phyloP scores from a whole-genome alignment of 2,113 vertebrate genomes.

The Podarcis cretensis region DNA sequence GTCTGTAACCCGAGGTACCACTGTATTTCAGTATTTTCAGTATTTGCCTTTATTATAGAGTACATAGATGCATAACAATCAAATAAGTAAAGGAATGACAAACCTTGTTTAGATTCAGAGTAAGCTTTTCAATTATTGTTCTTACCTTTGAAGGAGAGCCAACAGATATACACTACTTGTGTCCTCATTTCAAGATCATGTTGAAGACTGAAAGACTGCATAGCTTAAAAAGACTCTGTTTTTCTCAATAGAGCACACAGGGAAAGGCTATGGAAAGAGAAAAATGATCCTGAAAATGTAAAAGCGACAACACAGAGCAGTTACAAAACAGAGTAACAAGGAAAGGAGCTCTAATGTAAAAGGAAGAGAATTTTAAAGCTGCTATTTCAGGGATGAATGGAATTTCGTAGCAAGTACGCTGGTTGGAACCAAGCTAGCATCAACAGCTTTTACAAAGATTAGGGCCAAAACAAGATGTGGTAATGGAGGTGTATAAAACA shows the following conservation, averaged over 20 bases:
- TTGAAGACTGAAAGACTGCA: neutral
- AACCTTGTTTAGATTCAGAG: neutral
- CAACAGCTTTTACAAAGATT: neutral
- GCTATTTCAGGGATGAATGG: neutral
- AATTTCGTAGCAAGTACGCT: neutral
- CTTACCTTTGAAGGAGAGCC: neutral
- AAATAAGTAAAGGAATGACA: neutral
- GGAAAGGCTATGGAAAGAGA: neutral
- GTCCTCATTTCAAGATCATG: neutral
- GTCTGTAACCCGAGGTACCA: no score
- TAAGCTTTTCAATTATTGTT: neutral
- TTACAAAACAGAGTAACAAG: neutral
- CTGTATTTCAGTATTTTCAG: neutral
- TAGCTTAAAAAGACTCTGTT: neutral
- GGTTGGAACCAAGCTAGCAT: neutral
- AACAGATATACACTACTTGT: neutral
- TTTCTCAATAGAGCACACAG: neutral
- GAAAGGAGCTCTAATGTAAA: neutral
- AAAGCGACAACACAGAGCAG: neutral
- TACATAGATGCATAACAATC: neutral
- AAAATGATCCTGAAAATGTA: neutral
- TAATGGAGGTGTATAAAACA: neutral
- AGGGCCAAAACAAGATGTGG: neutral
- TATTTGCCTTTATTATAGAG: neutral
- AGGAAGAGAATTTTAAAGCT: neutral